Conservation (phyloP, 2,797 vertebrate genomes). For the Periophthalmus magnuspinnatus region DNA sequence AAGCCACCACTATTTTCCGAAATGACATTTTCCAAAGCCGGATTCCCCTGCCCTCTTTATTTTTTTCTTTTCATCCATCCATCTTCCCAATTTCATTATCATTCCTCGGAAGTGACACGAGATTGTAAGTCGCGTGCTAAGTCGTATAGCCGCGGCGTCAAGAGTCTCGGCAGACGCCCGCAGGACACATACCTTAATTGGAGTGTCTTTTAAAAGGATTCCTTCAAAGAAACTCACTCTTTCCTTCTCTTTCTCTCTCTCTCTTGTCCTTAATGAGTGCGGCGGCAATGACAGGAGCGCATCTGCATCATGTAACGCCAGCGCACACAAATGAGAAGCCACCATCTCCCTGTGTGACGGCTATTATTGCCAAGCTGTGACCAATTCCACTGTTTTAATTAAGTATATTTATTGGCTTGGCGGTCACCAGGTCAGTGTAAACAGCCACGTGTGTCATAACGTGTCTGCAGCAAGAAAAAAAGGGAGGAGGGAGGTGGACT, state of each 20-base stretch:
- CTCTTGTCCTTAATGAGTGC: constrained; percentile 72
- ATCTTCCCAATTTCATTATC: constrained; percentile 63
- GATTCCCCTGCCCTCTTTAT: constrained; percentile 42
- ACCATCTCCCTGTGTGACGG: constrained; percentile 65
- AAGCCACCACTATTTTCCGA: constrained; percentile 51
- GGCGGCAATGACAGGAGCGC: constrained; percentile 71
- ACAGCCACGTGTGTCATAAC: constrained; percentile 60
- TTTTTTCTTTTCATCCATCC: constrained; percentile 34
- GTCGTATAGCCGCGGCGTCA: constrained; percentile 41
- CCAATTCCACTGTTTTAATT: constrained; percentile 76
- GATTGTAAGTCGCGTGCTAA: constrained; percentile 65
- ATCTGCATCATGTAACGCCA: constrained; percentile 73
- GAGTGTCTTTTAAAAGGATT: constrained; percentile 75
- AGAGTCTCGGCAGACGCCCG: constrained; percentile 61
- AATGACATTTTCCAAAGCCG: constrained; percentile 50
- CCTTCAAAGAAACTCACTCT: constrained; percentile 69
- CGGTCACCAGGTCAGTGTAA: constrained; percentile 71
- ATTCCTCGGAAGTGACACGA: constrained; percentile 56
- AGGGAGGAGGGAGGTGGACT: constrained; percentile 27
- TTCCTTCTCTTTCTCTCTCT: constrained; percentile 42
- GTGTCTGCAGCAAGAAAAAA: constrained; percentile 28
- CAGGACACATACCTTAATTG: constrained; percentile 79
- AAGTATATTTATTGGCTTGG: constrained; percentile 73
- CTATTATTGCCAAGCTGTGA: constrained; percentile 78
- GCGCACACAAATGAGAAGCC: constrained; percentile 69